Conservation (phyloP, 2,888 invertebrate genomes). For the Pinctada fucata region DNA sequence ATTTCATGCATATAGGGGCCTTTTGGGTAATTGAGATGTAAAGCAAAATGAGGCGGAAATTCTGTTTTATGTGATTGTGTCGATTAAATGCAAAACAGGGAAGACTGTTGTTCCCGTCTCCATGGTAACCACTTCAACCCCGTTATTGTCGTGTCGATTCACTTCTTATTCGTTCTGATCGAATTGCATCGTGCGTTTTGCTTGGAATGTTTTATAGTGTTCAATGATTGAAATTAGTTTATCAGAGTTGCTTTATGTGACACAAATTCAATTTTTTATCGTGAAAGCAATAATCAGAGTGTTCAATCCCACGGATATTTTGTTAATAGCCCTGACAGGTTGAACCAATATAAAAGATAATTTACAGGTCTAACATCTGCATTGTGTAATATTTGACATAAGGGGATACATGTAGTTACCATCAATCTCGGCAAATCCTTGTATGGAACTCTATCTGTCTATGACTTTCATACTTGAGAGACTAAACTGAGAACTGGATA, state of each 20-base stretch:
- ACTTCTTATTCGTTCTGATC: background rate
- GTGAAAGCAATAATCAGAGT: no score
- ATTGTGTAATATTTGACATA: no score
- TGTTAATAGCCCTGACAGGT: no score
- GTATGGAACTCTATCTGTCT: no score
- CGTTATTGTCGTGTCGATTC: background rate
- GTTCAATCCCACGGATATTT: no score
- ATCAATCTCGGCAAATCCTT: no score
- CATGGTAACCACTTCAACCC: slow-evolving; percentile 5
- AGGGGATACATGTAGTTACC: no score
- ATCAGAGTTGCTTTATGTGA: slow-evolving; percentile 12
- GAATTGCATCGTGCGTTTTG: slow-evolving; percentile 8
- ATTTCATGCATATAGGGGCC: background rate
- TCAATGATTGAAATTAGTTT: slow-evolving; percentile 12
- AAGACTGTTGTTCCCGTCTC: background rate
- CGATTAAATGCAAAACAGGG: slow-evolving; percentile 5
- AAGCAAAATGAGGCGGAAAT: slow-evolving; percentile 3
- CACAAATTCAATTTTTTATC: background rate
- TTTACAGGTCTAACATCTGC: no score
- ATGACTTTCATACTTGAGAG: no score
- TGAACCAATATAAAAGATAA: no score
- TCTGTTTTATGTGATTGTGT: background rate
- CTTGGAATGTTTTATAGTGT: slow-evolving; percentile 11
- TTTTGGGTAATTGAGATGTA: background rate
- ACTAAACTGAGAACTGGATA: no score